Percentiles rank a stretch among this genome's conserved stretches.
Evolutionary conservation across 2,113 vertebrate genomes (phyloP).

Genomic region (Ramphastos sulfuratus): DNA sequence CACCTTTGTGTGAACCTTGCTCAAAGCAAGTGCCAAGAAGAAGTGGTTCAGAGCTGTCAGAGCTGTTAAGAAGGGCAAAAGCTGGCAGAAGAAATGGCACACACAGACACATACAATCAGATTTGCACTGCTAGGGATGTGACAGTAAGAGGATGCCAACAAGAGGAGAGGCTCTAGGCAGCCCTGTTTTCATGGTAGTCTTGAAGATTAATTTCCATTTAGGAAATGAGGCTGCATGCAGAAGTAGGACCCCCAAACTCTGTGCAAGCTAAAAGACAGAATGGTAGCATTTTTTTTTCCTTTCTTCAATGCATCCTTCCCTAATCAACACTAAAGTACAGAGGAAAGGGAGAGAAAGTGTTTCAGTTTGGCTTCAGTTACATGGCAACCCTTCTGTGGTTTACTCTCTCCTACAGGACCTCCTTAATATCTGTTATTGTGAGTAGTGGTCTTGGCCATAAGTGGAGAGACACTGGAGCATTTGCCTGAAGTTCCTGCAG

Average conservation of each 20-base stretch:
- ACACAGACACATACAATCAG: no score
- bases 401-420: not conserved
- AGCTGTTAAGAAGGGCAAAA: not conserved
- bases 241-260: not conserved
- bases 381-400: not conserved
- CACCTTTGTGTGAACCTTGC: constrained; percentile 65
- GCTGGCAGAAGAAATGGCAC: not conserved
- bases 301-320: not conserved
- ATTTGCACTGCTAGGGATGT: not conserved
- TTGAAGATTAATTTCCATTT: not conserved
- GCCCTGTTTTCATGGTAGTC: not conserved
- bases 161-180: not conserved
- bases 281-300: not conserved
- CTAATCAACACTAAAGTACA: not conserved
- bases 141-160: not conserved
- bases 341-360: not conserved
- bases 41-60: not conserved
- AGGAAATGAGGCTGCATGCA: not conserved
- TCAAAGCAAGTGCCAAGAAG: constrained; percentile 59
- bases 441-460: not conserved
- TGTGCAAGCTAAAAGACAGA: not conserved
- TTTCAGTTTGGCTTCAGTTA: not conserved
- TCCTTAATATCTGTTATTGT: not conserved
- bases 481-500: not conserved
- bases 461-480: not conserved